These are phyloP conservation scores for Adelosebastes latens DNA, from an alignment of 2,797 vertebrate species.

Conservation along the genomic window DNA sequence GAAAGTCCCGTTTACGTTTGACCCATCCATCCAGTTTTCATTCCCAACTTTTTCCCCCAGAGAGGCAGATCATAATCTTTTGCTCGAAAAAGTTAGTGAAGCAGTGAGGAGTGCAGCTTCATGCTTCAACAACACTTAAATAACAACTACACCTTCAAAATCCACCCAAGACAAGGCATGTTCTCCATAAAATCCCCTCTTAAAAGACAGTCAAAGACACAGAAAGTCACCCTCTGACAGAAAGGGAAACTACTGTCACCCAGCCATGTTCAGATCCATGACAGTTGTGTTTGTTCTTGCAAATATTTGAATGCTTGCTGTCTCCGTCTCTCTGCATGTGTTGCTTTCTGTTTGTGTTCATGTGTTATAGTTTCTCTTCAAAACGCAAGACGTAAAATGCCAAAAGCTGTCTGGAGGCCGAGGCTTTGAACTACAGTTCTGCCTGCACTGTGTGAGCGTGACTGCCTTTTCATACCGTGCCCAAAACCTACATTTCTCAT, in stretches of 20 bases:
- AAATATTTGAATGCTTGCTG: not conserved
- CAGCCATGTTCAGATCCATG: not conserved
- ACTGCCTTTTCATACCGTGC: not conserved
- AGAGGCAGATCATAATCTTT: not conserved
- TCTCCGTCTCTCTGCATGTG: not conserved
- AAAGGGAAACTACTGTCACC: not conserved
- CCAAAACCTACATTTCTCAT: not conserved
- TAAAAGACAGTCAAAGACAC: too few species aligned
- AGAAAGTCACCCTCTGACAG: too few species aligned
- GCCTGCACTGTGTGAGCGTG: not conserved
- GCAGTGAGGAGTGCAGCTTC: not conserved
- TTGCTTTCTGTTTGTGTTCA: not conserved
- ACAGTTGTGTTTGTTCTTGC: not conserved
- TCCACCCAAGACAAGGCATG: not conserved
- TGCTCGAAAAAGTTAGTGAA: not conserved
- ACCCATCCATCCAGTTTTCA: rapidly evolving
- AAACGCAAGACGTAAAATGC: not conserved
- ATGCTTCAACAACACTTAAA: not conserved
- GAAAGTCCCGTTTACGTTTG: not conserved
- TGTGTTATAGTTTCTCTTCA: not conserved
- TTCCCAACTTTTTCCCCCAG: not conserved
- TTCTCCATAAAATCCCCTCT: not conserved
- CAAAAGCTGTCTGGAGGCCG: not conserved
- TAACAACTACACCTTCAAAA: not conserved
- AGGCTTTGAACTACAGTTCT: conserved; percentile 1